Percentiles rank a stretch among this genome's conserved stretches.
Evolutionary conservation across 2,113 vertebrate species (phyloP).

Genomic region (Etheostoma cragini): DNA sequence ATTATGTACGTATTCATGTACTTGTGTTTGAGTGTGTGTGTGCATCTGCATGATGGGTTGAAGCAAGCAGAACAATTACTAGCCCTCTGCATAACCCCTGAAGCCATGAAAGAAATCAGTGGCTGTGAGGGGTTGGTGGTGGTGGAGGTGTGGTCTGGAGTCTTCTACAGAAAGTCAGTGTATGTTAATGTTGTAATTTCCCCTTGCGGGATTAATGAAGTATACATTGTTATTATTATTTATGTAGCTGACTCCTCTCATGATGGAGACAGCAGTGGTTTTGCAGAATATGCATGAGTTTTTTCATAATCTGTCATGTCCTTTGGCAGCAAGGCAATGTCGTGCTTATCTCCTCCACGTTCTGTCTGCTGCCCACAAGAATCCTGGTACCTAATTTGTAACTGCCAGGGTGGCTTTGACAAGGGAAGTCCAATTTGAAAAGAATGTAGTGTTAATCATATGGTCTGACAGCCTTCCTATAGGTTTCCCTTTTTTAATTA

Average conservation of each 20-base stretch:
- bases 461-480: conserved; percentile 41
- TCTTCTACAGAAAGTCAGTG: conserved; percentile 19
- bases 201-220: too few species aligned
- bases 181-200: not conserved
- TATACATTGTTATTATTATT: too few species aligned
- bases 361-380: conserved; percentile 57
- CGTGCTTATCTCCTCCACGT: conserved; percentile 60
- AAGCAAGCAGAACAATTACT: conserved; percentile 38
- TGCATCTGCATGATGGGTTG: conserved; percentile 22
- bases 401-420: conserved; percentile 54
- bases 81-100: conserved; percentile 27
- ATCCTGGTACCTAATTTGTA: conserved; percentile 72
- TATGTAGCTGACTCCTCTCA: conserved; percentile 30
- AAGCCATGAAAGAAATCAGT: conserved; percentile 46
- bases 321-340: conserved; percentile 61
- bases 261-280: conserved; percentile 30
- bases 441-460: conserved; percentile 47
- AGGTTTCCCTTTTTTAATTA: conserved; percentile 40
- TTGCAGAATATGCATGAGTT: conserved; percentile 62
- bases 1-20: conserved; percentile 20
- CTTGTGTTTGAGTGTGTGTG: conserved; percentile 6
- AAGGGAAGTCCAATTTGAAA: conserved; percentile 51
- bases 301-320: conserved; percentile 63
- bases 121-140: not conserved
- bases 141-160: not conserved